Evolutionary conservation across 2,888 invertebrate species (phyloP).

Genomic region (Opisthograptis luteolata): DNA sequence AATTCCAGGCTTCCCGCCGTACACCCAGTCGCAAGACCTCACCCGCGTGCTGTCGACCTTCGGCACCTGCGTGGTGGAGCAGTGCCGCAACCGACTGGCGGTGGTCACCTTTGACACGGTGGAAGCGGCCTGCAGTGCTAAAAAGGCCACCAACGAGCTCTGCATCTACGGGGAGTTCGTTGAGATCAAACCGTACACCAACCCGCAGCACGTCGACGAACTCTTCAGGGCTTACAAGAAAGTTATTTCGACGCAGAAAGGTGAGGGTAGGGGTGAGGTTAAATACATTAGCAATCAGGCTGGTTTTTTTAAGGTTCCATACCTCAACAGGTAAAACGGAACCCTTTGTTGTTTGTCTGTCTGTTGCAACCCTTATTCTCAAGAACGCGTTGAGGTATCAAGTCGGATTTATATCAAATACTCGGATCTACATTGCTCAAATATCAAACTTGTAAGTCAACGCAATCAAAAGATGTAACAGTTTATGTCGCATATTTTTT

Average conservation of each 20-base stretch:
- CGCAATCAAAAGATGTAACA: too few species aligned
- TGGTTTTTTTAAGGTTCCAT: too few species aligned
- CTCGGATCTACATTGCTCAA: too few species aligned
- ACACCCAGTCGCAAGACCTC: constrained; percentile 59
- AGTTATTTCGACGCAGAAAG: constrained; percentile 18
- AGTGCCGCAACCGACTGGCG: constrained; percentile 43
- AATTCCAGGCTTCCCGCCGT: constrained; percentile 61
- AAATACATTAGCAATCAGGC: too few species aligned
- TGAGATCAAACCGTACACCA: constrained; percentile 42
- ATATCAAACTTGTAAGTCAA: too few species aligned
- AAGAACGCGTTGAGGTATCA: too few species aligned
- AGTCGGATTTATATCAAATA: too few species aligned
- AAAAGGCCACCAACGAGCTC: constrained; percentile 43
- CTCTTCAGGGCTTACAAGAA: constrained; percentile 15
- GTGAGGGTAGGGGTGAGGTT: too few species aligned
- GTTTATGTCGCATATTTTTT: too few species aligned
- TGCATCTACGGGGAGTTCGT: constrained; percentile 63
- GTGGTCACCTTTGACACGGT: constrained; percentile 43
- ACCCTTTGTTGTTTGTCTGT: too few species aligned
- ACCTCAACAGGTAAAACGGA: too few species aligned
- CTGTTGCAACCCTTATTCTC: too few species aligned
- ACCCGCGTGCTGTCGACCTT: constrained; percentile 50
- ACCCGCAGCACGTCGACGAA: constrained; percentile 21
- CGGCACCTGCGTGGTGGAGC: constrained; percentile 53
- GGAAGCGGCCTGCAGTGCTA: constrained; percentile 46